Evolutionary conservation across 2,888 invertebrate genomes (phyloP), one percentile per base, ranked within the genome.

Genomic region (Tachina lurida): DNA sequence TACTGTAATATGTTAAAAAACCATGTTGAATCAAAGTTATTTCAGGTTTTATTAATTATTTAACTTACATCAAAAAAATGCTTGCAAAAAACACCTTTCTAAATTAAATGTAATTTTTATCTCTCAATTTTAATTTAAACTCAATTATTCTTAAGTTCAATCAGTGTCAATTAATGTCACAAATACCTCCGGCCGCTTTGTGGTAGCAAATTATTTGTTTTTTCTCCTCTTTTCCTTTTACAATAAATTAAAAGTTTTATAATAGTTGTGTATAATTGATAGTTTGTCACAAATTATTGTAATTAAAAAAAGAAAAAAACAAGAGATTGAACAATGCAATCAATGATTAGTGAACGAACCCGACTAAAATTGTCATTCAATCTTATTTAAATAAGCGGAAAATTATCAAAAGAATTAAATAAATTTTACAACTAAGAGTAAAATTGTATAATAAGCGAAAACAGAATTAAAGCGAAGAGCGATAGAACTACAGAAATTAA

Each of bases 241-340:
- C 41, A 56, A 76, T 70, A 68, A 65, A 80, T 65, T 71, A 73
- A 80, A 71, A 80, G 41, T 52, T 65, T 71, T 63, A 65, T 49
- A 70, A 65, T 43, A 52, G 31, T 47, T 31, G 13, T 39, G 39
- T 49, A 17, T 84, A 84, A 80, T 81, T 81, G 49, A 52, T 68
- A 71, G 84, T 81, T 73, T 73, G 80, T 81, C 76, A 73, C 60
- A 80, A 76, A 71, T 65, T 82, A 41, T 56, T 76, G 41, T 60
- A 76, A 82, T 77, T 71, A 65, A 52, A 77, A 67, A 62, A 39
- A 54, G 13, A 10, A 54, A 45, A 10, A 54, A 45, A 71, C 12
- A 45, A 31, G 1, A 62, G 3, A 3, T 67, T 31, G 13, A 47
- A 47, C 7, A 22, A 15, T 19, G 17, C 10, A 79, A n/a, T 8